Base-by-base conservation (phyloP, 2,888 invertebrate genomes). In the Pristionchus maxplancki region DNA sequence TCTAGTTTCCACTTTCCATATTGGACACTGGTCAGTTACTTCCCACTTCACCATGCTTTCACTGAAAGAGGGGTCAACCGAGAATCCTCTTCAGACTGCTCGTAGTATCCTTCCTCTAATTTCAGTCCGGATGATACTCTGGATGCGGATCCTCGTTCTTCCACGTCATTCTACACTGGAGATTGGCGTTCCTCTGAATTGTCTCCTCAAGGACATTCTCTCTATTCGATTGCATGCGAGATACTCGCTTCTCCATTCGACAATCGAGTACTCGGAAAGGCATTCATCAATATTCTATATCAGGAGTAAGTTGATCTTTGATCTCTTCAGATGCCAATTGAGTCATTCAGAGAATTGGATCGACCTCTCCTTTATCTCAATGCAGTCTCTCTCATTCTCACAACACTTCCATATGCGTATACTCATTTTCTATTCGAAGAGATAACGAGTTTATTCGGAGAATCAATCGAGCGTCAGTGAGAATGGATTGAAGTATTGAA, bases 341-440 rank as follows among this genome's bases (percentile, higher is more conserved):
- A 13, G 34, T 20, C 20, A 31, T 74, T 34, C 81, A 88, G 88
- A n/a, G 34, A 53, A 5, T 9, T 88, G 40, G 24, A 89, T 2
- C 91, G 92, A 34, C 94, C 94, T 13, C 92, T 93, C 89, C 92
- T 93, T 71, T 90, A 90, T 3, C 88, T 94, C 53, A 94, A 94
- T 87, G 91, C 93, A 40, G 89, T 94, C 20, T 92, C 93, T 5
- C 89, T 93, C 9, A 81, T 94, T 34, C 89, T 94, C n/a, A 93
- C 93, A 0, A 91, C 93, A 1, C 90, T 94, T 24, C 94, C 94
- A 13, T 82, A 85, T 24, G 88, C 90, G 0, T 92, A 90, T 83
- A 83, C 71, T 48, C 8, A 28, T 11, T 78, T 82, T 31, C 78
- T 89, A n/a, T 83, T 84, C 62, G 50, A 85, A 28, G 85, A 89